Percentiles rank a stretch among this genome's conserved stretches.
Evolutionary conservation across 2,113 vertebrate species (phyloP).

Genomic region (Climacteris rufus): DNA sequence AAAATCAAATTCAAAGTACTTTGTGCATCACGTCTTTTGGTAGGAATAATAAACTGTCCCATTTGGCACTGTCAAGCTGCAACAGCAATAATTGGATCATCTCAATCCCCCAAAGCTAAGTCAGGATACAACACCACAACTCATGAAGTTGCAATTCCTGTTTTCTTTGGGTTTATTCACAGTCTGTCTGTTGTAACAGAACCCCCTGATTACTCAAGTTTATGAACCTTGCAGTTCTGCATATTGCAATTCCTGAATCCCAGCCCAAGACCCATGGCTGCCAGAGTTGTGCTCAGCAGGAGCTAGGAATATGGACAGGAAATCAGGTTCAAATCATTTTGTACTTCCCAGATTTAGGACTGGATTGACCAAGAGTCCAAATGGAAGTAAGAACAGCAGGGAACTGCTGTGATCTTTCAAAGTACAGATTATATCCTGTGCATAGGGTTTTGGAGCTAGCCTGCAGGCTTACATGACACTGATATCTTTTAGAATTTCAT

Average conservation of each 20-base stretch:
- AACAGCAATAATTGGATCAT: not conserved
- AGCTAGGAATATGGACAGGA: not conserved
- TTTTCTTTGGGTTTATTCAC: conserved; percentile 14
- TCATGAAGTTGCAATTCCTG: conserved; percentile 4
- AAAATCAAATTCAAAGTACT: not conserved
- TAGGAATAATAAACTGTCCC: not conserved
- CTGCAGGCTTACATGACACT: not conserved
- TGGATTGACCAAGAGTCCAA: not conserved
- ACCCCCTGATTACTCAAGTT: not conserved
- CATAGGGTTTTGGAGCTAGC: not conserved
- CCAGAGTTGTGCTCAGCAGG: not conserved
- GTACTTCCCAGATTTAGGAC: not conserved
- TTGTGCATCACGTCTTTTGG: not conserved
- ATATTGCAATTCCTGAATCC: not conserved
- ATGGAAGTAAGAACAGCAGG: not conserved
- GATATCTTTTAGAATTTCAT: not conserved
- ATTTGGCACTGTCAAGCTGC: not conserved
- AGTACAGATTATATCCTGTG: not conserved
- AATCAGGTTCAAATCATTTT: not conserved
- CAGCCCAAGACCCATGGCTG: not conserved
- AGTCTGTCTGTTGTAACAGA: not conserved
- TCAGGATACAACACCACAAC: not conserved
- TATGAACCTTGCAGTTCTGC: not conserved
- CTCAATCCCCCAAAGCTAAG: not conserved
- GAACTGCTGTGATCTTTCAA: not conserved